Evolutionary conservation across 92 coral and sea anemone species (phyloP), one percentile per base, ranked within the genome.

Genomic region (Diadumene lineata): DNA sequence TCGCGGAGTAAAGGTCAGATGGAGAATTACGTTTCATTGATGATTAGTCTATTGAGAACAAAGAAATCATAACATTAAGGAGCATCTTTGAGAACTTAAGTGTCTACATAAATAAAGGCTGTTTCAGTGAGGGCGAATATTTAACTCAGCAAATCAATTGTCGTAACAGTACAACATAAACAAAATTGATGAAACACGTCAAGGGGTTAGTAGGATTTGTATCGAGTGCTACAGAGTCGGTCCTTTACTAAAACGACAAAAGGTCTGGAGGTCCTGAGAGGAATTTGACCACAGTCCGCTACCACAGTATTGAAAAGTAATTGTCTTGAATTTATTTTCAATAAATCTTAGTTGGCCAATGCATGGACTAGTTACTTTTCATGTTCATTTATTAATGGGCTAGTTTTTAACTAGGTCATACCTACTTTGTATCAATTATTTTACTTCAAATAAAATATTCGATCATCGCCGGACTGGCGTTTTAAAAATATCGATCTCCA

Each of bases 1-100:
- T 72, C 77, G 31, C 17, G 10, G 51, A 72, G 50, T 56, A 72
- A 72, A 72, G 77, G 66, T 72, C 66, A 72, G 24, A 56, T 32
- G 60, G 19, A 72, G 77, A 51, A 16, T 57, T 56, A 29, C 26
- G 34, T 72, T 72, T 72, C 66, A 33, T 72, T 24, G 18, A 38
- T 13, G 6, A 6, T 38, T 38, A 13, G 48, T 38, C 13, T 38
- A 38, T 4, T 38, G 48, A 6, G 6, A 38, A 38, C 13, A 13
- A 6, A 38, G 6, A 38, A 38, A 38, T 38, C 48, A 38, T 38
- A 38, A 13, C 13, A 13, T 13, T 4, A 13, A 38, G 13, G 48
- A n/a, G 48, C 13, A 4, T 38, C 6, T 38, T 38, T 38, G 48
- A 38, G 48, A 13, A 38, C 48, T 38, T 38, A 38, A 38, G 48